Conservation (phyloP, 2,797 vertebrate species). For the Acropternis orthonyx region DNA sequence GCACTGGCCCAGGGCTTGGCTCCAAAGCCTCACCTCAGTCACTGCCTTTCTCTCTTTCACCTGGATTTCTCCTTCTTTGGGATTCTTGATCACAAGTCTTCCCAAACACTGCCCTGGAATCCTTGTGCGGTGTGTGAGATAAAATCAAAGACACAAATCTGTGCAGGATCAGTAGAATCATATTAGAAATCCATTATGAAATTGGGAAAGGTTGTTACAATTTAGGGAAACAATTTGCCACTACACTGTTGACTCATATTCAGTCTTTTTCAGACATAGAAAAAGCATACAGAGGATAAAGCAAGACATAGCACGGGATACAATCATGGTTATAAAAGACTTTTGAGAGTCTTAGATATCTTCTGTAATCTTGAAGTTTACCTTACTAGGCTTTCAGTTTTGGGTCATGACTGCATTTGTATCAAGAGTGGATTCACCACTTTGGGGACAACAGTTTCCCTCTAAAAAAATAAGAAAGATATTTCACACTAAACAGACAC, state of each 20-base stretch:
- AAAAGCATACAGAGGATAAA: neutral
- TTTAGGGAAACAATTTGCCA: neutral
- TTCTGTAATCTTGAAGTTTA: neutral
- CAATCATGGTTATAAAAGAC: neutral
- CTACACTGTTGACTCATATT: fast-evolving
- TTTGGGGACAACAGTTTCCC: neutral
- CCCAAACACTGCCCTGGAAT: neutral
- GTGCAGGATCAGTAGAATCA: neutral
- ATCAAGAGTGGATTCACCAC: neutral
- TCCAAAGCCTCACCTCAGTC: neutral
- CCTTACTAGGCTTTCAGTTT: neutral
- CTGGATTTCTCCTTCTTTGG: neutral
- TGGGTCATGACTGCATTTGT: neutral
- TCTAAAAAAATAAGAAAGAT: neutral
- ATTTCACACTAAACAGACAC: neutral
- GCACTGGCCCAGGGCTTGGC: neutral
- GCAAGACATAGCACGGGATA: neutral
- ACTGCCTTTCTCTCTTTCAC: neutral
- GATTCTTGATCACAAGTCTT: fast-evolving
- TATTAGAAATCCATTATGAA: neutral
- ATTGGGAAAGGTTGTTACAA: neutral
- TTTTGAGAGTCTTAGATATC: neutral
- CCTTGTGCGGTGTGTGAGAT: neutral
- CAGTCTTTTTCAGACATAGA: fast-evolving
- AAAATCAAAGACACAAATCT: neutral